phyloP scores from a whole-genome alignment of 2,113 vertebrate genomes.

The Stomatorhinus ivindoensis region DNA sequence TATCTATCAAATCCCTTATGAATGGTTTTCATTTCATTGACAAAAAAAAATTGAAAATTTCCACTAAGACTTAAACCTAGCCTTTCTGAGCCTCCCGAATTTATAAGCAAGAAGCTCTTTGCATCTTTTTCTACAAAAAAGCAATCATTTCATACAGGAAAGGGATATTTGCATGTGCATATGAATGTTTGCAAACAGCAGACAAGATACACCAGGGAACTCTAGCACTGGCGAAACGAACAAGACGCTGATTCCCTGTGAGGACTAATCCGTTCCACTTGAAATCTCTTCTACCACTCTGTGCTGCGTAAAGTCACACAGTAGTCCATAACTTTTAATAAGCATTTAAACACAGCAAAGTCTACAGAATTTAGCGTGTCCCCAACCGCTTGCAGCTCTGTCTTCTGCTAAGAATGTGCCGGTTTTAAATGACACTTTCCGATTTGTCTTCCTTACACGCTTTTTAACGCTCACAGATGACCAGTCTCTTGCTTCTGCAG shows the following conservation, averaged over 20 bases:
- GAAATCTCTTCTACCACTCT: neutral
- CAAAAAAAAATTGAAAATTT: neutral
- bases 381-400: no score
- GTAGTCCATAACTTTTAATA: neutral
- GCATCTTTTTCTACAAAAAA: neutral
- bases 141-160: neutral
- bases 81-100: neutral
- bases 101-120: neutral
- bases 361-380: neutral
- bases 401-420: neutral
- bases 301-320: neutral
- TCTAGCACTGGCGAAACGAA: neutral
- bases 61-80: neutral
- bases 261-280: neutral
- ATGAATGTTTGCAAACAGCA: neutral
- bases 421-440: neutral
- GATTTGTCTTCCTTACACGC: neutral
- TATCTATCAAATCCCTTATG: neutral
- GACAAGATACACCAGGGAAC: neutral
- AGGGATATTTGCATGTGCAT: conserved; percentile 2
- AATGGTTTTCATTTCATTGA: neutral
- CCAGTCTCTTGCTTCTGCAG: neutral
- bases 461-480: neutral
- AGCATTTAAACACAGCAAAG: neutral
- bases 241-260: neutral